A percentile compares a stretch with the other conserved stretches of the same genome.
Evolutionary conservation across 2,888 invertebrate species (phyloP).

Genomic region (Icerya purchasi): DNA sequence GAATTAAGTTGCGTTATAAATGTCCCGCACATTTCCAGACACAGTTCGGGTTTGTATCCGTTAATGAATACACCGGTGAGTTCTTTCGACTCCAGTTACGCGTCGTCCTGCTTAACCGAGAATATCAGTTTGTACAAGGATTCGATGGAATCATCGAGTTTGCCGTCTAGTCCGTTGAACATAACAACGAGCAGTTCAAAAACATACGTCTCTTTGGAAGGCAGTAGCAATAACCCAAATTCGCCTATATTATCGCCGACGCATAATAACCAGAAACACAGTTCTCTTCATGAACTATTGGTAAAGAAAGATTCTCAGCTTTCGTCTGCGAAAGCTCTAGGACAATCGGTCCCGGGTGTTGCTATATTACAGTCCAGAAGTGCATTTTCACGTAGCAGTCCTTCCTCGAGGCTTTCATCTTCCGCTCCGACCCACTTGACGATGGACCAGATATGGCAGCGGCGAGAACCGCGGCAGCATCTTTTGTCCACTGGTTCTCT

Average conservation of each 20-base stretch:
- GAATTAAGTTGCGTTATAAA: constrained; percentile 25
- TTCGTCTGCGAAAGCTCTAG: constrained; percentile 27
- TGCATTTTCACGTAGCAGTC: constrained; percentile 15
- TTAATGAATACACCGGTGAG: constrained; percentile 6
- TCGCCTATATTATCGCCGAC: constrained; percentile 29
- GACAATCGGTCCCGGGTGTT: constrained; percentile 38
- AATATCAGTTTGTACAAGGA: constrained; percentile 23
- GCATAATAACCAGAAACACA: constrained; percentile 24
- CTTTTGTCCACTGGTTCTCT: constrained; percentile 58
- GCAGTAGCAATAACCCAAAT: constrained; percentile 33
- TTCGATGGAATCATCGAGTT: constrained; percentile 23
- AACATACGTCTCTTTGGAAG: constrained; percentile 40
- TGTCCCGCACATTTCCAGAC: constrained; percentile 6
- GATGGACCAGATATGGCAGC: constrained; percentile 62
- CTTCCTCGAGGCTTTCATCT: constrained; percentile 49
- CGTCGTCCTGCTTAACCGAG: constrained; percentile 23
- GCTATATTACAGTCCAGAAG: constrained; percentile 5
- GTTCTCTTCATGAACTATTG: constrained; percentile 42
- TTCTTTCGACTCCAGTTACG: constrained; percentile 16
- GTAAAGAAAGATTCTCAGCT: constrained; percentile 38
- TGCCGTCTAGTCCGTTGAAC: constrained; percentile 32
- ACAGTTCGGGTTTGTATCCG: constrained; percentile 6
- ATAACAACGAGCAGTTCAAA: constrained; percentile 14
- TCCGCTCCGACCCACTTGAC: constrained; percentile 72
- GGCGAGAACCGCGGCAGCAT: constrained; percentile 68